Base-by-base conservation (phyloP, 2,888 invertebrate species). In the Lepidocyrtoides sp. region DNA sequence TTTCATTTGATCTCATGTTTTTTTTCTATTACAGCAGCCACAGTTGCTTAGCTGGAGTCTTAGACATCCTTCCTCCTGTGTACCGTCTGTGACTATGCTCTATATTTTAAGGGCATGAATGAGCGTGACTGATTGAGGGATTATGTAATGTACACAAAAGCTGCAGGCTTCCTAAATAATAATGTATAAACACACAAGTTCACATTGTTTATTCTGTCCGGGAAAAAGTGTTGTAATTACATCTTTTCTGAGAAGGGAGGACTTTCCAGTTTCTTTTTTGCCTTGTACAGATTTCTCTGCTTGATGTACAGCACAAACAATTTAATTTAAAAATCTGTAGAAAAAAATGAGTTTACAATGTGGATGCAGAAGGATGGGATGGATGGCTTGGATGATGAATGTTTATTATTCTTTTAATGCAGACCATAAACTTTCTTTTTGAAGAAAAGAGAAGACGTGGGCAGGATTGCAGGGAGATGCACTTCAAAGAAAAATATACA, bases 381-480 rank as follows among this genome's bases (percentile, higher is more conserved):
- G 12, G 48, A 12, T 48, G 2, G 48, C 10, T 12, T 48, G 48
- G 48, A 48, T 48, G 48, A 48, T 48, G 48, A 48, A 60, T 60
- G 60, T 60, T 60, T 60, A 60, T 60, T 60, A 12, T 60, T 60
- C 60, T 60, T 60, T 60, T 60, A 60, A 60, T 60, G 60, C 60
- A 60, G 20, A 60, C 12, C 60, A 60, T 60, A 60, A 60, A 60
- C 60, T 23, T 60, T 7, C 26, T 60, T 26, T 60, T 60, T 54
- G n/a, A 8, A 14, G 14, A 54, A 12, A 60, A 20, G 5, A 7
- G 60, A 60, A 60, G 26, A 60, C 48, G 48, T 48, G 48, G 48
- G 48, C 12, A 8, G 14, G 48, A 2, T 14, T 12, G 48, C n/a
- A n/a, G n/a, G n/a, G n/a, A 48, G 48, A 48, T 48, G 48, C 48